A percentile compares a stretch with the other conserved stretches of the same genome.
These are phyloP conservation scores for Seriola quinqueradiata DNA, from an alignment of 2,113 vertebrate genomes.

Conservation along the genomic window DNA sequence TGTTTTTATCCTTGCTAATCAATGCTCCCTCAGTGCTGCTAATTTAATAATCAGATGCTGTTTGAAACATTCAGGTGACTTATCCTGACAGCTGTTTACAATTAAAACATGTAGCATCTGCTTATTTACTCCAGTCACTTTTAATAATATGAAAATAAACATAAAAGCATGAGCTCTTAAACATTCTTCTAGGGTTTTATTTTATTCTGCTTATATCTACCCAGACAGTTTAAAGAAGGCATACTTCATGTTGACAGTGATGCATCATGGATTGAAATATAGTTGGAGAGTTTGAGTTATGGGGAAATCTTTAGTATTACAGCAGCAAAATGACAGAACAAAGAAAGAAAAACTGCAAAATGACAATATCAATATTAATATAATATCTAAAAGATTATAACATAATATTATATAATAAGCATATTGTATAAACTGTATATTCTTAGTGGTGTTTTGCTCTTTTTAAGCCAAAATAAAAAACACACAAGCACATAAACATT, in stretches of 20 bases:
- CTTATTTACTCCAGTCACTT: not conserved
- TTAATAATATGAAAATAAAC: slow-evolving; percentile 5
- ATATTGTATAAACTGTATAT: too few relatives aligned
- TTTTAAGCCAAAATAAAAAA: not conserved
- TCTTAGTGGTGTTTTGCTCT: not conserved
- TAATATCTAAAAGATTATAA: too few relatives aligned
- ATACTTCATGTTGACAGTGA: not conserved
- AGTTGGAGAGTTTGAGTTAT: too few relatives aligned
- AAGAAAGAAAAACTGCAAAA: too few relatives aligned
- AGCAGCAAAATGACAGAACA: too few relatives aligned
- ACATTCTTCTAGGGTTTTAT: not conserved
- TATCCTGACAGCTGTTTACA: not conserved
- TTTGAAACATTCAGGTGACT: slow-evolving; percentile 6
- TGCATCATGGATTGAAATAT: not conserved
- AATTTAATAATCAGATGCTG: slow-evolving; percentile 29
- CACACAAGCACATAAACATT: not conserved
- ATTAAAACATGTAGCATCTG: not conserved
- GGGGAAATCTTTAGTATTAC: too few relatives aligned
- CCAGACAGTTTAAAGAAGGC: not conserved
- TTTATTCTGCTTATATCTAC: not conserved
- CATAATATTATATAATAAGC: too few relatives aligned
- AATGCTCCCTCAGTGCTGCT: slow-evolving; percentile 25
- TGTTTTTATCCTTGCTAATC: slow-evolving; percentile 43
- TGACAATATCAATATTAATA: too few relatives aligned
- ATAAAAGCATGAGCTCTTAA: not conserved